phyloP scores from a whole-genome alignment of 1,140 invertebrate genomes.

The Lutraria rhynchaena region DNA sequence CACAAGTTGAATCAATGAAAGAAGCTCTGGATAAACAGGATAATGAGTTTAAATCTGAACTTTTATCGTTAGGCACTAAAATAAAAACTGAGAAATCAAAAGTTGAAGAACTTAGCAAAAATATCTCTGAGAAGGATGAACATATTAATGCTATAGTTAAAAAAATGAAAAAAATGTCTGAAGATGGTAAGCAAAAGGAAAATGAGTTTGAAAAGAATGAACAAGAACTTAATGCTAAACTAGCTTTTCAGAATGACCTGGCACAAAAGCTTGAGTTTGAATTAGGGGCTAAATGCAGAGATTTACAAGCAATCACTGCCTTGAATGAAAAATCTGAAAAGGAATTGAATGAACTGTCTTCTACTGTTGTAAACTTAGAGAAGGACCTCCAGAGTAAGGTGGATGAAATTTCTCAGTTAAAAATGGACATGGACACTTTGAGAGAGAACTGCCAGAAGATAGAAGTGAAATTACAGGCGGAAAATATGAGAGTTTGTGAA shows the following conservation, averaged over 20 bases:
- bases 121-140: slow-evolving; percentile 1
- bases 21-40: background rate
- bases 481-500: no score
- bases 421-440: background rate
- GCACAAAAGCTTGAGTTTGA: no score
- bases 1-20: background rate
- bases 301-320: no score
- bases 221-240: no score
- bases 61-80: background rate
- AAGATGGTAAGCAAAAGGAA: background rate
- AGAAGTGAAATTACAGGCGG: no score
- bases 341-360: no score
- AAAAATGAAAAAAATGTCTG: background rate
- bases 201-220: background rate
- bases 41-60: background rate
- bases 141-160: background rate
- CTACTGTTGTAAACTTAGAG: background rate
- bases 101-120: background rate
- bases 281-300: no score
- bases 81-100: background rate
- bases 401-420: background rate
- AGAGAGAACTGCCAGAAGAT: no score
- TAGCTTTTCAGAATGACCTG: no score
- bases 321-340: no score
- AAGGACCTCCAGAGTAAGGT: background rate